phyloP scores from a whole-genome alignment of 2,797 vertebrate genomes.

The Cryptoblepharus egeriae region DNA sequence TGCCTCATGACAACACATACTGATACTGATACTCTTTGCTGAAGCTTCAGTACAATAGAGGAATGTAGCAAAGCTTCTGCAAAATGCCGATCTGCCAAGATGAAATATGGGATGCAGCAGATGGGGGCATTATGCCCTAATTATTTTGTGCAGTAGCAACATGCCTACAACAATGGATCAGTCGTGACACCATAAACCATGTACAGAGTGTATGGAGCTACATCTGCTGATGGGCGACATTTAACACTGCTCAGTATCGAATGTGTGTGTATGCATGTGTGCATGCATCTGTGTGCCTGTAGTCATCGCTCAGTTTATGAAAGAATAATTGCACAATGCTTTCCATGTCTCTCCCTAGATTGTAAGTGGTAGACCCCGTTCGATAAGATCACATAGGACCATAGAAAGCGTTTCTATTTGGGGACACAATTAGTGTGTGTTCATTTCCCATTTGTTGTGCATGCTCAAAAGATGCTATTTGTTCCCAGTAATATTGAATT shows the following conservation, averaged over 20 bases:
- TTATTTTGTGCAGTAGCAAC: conserved; percentile 42
- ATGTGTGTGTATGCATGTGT: too few species aligned
- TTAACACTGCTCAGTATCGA: neutral
- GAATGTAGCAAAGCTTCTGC: conserved; percentile 21
- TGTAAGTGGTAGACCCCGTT: neutral
- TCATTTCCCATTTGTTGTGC: neutral
- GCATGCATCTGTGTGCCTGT: too few species aligned
- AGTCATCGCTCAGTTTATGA: too few species aligned
- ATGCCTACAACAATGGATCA: conserved; percentile 28
- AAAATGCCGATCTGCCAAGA: conserved; percentile 34
- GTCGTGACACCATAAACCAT: conserved; percentile 27
- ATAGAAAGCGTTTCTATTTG: neutral
- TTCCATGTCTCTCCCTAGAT: neutral
- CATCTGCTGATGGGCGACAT: neutral
- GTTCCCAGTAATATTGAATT: neutral
- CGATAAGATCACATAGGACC: neutral
- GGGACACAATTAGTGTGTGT: neutral
- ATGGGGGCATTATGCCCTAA: conserved; percentile 34
- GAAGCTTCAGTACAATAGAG: conserved; percentile 27
- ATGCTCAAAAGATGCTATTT: too few species aligned
- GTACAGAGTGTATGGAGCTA: neutral
- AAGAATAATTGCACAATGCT: neutral
- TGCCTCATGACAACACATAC: neutral
- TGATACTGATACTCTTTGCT: conserved; percentile 28
- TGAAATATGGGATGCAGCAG: conserved; percentile 34